phyloP scores from a whole-genome alignment of 2,797 vertebrate species.

The Acanthurus tractus region DNA sequence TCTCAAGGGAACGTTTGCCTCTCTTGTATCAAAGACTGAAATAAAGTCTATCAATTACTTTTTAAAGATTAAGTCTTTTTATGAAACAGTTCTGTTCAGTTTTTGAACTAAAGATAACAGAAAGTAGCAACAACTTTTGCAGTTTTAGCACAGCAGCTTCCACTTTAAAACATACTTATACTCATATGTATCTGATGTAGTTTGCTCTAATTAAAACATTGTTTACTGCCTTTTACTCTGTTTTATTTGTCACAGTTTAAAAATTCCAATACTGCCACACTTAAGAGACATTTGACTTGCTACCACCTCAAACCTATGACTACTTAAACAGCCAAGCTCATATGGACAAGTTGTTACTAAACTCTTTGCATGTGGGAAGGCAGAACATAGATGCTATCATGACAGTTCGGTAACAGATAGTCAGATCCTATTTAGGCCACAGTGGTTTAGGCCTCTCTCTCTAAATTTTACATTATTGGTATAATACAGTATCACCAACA shows the following conservation, averaged over 20 bases:
- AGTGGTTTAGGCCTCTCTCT: background rate
- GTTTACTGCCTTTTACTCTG: too few species aligned
- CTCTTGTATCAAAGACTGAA: too few species aligned
- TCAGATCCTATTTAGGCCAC: slow-evolving; percentile 1
- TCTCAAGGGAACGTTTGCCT: too few species aligned
- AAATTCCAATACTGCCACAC: background rate
- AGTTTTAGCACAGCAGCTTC: too few species aligned
- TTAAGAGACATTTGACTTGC: background rate
- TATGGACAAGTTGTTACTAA: background rate
- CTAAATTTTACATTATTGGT: background rate
- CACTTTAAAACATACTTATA: background rate
- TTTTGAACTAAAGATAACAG: too few species aligned
- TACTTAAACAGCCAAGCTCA: background rate
- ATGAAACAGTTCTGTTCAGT: too few species aligned
- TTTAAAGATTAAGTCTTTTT: too few species aligned
- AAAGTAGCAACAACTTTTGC: too few species aligned
- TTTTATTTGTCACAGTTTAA: background rate
- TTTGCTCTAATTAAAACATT: too few species aligned
- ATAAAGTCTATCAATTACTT: too few species aligned
- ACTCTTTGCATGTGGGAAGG: background rate
- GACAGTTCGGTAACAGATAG: background rate
- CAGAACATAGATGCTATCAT: slow-evolving; percentile 2
- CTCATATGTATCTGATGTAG: too few species aligned
- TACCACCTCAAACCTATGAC: background rate
- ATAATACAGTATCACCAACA: background rate